Evolutionary conservation across 1,140 invertebrate species (phyloP), one percentile per base, ranked within the genome.

Genomic region (fruit fly (Drosophila melanogaster)): DNA sequence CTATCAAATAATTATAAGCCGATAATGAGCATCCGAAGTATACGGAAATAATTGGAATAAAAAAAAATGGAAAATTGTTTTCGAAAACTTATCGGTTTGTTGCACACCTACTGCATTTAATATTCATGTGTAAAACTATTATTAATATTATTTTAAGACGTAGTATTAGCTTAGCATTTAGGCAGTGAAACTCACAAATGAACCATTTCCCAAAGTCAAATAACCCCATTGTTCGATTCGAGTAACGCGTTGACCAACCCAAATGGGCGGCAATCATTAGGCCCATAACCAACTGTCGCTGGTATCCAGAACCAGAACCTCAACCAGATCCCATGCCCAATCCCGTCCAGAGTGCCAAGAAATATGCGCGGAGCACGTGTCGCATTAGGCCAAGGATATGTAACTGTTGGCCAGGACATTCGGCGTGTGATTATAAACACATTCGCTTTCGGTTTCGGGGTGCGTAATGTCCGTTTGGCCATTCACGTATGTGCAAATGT

Each of bases 401-500:
- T 41, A 86, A 72, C 81, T 84, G 72, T 62, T 84, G 73, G 58
- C 33, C 40, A 30, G 47, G 26, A 50, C n/a, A 50, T 50, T 50
- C 26, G n/a, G 24, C 47, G 60, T 79, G 73, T 74, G 85, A 87
- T 87, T 90, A 89, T 87, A 87, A 84, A 87, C 84, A 84, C 77
- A 87, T 89, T 87, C 71, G 40, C 11, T 10, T 30, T 30, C 30
- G 8, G 8, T 30, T 19, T 47, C 26, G 14, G 46, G 30, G 17
- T 50, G 30, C 65, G 61, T 86, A 83, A 87, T 79, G 83, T 70
- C 41, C 62, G 12, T 5, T 38, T 4, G 49, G 62, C 57, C 84
- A 77, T 87, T 77, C 79, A 84, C 84, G 77, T 89, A 87, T 89
- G 84, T 89, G 84, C 66, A 77, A 83, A 83, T 90, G 79, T 72